These are phyloP conservation scores for Lutjanus campechanus DNA, from an alignment of 2,797 vertebrate species.

Conservation along the genomic window DNA sequence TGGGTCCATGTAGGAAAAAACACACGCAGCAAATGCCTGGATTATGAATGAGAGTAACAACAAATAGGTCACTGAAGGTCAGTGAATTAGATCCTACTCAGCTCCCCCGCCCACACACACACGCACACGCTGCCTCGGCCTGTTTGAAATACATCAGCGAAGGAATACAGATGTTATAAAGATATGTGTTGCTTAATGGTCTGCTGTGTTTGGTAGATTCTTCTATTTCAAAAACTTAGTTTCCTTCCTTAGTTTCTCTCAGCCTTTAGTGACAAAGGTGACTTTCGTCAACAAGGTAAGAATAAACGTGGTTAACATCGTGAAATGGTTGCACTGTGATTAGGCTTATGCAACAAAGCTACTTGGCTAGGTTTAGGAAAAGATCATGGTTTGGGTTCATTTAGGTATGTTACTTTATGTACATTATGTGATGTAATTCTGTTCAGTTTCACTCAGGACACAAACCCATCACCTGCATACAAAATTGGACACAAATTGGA, in stretches of 20 bases:
- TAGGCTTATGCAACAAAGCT: too few relatives aligned
- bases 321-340: too few relatives aligned
- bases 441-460: too few relatives aligned
- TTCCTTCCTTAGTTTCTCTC: too few relatives aligned
- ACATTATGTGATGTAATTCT: too few relatives aligned
- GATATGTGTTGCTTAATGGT: background rate
- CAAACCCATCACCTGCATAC: too few relatives aligned
- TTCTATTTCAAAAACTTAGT: background rate
- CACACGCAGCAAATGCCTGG: background rate
- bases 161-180: background rate
- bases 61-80: slow-evolving; percentile 27
- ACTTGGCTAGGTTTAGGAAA: too few relatives aligned
- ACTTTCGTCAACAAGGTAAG: too few relatives aligned
- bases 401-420: too few relatives aligned
- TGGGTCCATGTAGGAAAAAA: background rate
- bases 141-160: background rate
- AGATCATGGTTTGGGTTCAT: too few relatives aligned
- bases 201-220: background rate
- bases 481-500: too few relatives aligned
- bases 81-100: slow-evolving; percentile 25
- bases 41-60: slow-evolving; percentile 21
- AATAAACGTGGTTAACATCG: too few relatives aligned
- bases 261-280: background rate
- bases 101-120: slow-evolving; percentile 13
- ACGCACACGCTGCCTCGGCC: background rate